Evolutionary conservation across 2,888 invertebrate genomes (phyloP), one percentile per base, ranked within the genome.

Genomic region (Tromatobia lineatoria): DNA sequence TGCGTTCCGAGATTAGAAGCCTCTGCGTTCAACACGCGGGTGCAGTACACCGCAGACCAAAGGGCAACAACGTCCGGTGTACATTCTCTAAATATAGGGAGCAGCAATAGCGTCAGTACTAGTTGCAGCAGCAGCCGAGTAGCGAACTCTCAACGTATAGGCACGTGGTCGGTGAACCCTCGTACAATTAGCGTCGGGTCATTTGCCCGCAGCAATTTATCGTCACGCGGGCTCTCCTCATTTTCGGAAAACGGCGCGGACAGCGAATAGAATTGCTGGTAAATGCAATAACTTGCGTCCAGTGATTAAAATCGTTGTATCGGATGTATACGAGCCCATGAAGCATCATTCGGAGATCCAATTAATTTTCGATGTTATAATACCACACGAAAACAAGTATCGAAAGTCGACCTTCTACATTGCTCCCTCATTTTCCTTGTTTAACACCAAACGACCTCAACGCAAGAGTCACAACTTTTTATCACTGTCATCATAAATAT

Each of bases 61-160:
- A 77, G 84, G 83, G 83, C 86, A 87, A 87, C 85, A 85, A 84
- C 87, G 86, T 87, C 86, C 87, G 88, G 86, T 84, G 57, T 80
- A 54, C 78, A 76, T 87, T 87, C 84, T 86, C 88, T 88, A 87
- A 88, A 88, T 87, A 88, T 85, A 87, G 85, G 79, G 80, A 82
- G 85, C 78, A 66, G 47, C 57, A 61, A 47, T 23, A 23, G 38
- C 50, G 38, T 10, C 38, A 38, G 38, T 38, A 10, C 10, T 38
- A 75, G 57, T 54, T 1, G 50, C 20, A 20, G 52, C 69, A 45
- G 59, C 59, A 29, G 59, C 54, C 15, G 47, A 6, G 23, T 20
- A 20, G 54, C 59, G 52, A 66, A 54, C 11, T 38, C 45, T 67
- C 57, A 59, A 61, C 45, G 47, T 64, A 47, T 23, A 47, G 47